Base-by-base conservation (phyloP, 2,797 vertebrate genomes). In the Molossus alvarezi region DNA sequence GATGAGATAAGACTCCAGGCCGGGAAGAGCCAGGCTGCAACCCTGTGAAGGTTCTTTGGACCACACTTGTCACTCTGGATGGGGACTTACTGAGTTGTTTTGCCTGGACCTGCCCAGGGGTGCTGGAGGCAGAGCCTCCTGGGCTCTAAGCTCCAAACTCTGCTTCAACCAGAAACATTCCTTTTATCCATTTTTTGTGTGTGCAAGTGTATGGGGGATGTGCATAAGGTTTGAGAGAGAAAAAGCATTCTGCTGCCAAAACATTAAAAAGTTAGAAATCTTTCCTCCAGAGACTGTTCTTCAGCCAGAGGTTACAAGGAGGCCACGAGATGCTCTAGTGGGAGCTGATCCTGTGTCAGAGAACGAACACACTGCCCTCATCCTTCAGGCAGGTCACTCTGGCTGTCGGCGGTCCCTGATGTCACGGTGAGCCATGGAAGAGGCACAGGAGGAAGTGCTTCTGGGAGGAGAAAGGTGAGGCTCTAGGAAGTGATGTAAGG, bases 41-140 rank as follows among this genome's bases (percentile, higher is more conserved):
- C 48, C 45, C 15, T 60, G 21, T 0, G 3, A 69, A 21, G 58
- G 14, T 27, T 60, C 21, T 92, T 33, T 0, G 5, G 73, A 67
- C 72, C 60, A 18, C 0, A 1, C 18, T 33, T 11, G 25, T 18
- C 7, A 17, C 3, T 0, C 20, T 0, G 3, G 41, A n/a, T 2
- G 76, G 75, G 45, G n/a, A 60, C 18, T 64, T 75, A 37, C 51
- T 5, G 51, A 62, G 25, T 18, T 6, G 4, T 64, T 13, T 55
- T 55, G 5, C 55, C 58, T 91, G 83, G 29, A n/a, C 29, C 27
- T 57, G 45, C 41, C 4, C 5, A 25, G 37, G 6, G 48, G 25
- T 73, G 75, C n/a, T 25, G 29, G 37, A 65, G 4, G 25, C 48
- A 69, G n/a, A 73, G n/a, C 18, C 65, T 27, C 5, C 33, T 91